Percentiles rank a stretch among this genome's conserved stretches.
These are phyloP conservation scores for Geococcyx californianus DNA, from an alignment of 2,113 vertebrate species.

Conservation along the genomic window DNA sequence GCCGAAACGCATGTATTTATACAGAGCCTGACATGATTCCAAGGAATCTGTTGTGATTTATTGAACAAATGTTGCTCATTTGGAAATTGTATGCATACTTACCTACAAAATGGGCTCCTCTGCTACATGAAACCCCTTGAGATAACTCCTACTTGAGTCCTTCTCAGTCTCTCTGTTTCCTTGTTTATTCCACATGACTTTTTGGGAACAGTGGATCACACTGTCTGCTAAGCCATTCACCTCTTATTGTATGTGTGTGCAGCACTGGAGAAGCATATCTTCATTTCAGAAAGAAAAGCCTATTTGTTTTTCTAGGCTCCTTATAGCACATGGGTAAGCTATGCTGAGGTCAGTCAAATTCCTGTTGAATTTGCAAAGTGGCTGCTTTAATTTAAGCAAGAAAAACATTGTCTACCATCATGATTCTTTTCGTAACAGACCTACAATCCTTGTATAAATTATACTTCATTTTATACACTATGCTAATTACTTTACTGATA, in stretches of 20 bases:
- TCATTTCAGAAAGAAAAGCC: neutral
- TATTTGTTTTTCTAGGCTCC: neutral
- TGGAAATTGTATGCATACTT: neutral
- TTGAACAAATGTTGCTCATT: neutral
- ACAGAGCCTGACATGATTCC: neutral
- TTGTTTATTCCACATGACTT: neutral
- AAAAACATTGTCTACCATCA: neutral
- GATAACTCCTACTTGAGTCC: neutral
- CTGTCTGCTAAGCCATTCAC: neutral
- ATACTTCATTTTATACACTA: neutral
- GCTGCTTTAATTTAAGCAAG: neutral
- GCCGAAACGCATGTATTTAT: neutral
- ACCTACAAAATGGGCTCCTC: neutral
- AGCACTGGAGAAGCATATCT: neutral
- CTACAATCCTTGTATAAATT: neutral
- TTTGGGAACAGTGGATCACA: neutral
- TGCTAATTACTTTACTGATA: neutral
- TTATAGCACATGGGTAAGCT: neutral
- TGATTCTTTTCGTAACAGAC: neutral
- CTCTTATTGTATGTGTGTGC: accelerated
- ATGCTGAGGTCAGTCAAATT: neutral
- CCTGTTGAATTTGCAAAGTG: neutral
- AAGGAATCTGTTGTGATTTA: neutral
- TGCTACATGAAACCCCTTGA: neutral
- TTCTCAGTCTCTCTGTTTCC: neutral